phyloP scores from a whole-genome alignment of 2,797 vertebrate species.

The Pangasius sanitwongsei region DNA sequence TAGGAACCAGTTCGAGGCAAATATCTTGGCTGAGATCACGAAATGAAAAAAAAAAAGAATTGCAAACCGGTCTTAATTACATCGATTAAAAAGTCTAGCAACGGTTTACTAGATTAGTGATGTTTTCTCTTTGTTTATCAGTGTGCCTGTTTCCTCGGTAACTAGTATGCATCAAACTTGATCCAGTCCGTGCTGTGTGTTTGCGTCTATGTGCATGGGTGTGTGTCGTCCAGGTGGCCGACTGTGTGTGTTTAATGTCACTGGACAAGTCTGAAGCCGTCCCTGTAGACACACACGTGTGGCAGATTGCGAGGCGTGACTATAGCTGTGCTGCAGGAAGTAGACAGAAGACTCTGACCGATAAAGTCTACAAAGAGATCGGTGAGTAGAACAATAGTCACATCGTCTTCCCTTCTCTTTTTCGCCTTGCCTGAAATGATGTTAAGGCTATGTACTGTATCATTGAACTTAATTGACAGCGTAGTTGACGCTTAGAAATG shows the following conservation, averaged over 20 bases:
- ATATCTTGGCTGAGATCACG: background rate
- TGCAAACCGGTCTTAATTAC: background rate
- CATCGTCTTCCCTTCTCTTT: background rate
- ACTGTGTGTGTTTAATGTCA: constrained; percentile 93
- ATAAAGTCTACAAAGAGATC: constrained; percentile 83
- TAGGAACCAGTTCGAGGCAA: background rate
- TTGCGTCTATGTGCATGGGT: background rate
- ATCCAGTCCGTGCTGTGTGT: background rate
- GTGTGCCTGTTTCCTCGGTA: background rate
- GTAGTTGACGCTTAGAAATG: background rate
- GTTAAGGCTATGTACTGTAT: background rate
- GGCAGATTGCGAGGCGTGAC: constrained; percentile 89
- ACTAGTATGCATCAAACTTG: background rate
- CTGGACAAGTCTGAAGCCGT: constrained; percentile 89
- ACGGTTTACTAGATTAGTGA: background rate
- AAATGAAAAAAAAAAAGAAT: background rate
- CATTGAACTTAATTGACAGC: background rate
- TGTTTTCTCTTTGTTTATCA: background rate
- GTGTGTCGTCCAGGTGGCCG: constrained; percentile 80
- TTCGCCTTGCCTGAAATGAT: background rate
- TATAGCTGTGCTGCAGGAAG: constrained; percentile 74
- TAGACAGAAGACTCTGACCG: constrained; percentile 80
- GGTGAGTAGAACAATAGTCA: constrained; percentile 72
- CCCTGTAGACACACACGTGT: constrained; percentile 91
- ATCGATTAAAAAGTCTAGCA: background rate